These are phyloP conservation scores for Conistra vaccinii DNA, from an alignment of 2,888 invertebrate genomes.

Conservation along the genomic window DNA sequence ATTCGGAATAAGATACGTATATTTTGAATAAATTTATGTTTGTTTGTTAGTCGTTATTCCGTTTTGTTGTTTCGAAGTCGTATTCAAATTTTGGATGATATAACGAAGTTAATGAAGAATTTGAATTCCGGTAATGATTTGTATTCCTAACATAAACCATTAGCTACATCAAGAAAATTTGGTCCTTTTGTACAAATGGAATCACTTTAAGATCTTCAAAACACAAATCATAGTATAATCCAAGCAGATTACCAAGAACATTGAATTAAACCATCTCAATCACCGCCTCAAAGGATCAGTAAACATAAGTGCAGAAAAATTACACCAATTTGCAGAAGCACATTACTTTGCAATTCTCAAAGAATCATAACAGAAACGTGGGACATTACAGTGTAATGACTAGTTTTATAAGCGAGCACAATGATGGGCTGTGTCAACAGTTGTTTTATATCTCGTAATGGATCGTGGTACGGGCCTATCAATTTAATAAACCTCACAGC, in stretches of 20 bases:
- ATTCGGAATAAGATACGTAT: constrained; percentile 70
- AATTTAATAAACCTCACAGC: constrained; percentile 80
- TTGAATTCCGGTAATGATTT: constrained; percentile 50
- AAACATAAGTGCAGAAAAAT: constrained; percentile 48
- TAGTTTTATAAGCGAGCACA: constrained; percentile 60
- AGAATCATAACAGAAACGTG: constrained; percentile 47
- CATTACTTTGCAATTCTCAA: constrained; percentile 28
- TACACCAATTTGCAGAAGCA: constrained; percentile 52
- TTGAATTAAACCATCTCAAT: constrained; percentile 9
- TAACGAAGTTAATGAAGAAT: constrained; percentile 56
- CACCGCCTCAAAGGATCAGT: constrained; percentile 14
- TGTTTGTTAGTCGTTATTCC: constrained; percentile 67
- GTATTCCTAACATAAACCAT: constrained; percentile 19
- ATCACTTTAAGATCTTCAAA: neutral
- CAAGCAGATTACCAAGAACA: neutral
- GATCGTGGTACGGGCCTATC: constrained; percentile 79
- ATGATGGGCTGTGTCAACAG: constrained; percentile 77
- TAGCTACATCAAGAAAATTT: neutral
- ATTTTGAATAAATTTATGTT: constrained; percentile 75
- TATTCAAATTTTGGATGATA: constrained; percentile 64
- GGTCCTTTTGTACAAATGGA: constrained; percentile 12
- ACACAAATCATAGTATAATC: neutral
- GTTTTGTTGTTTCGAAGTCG: constrained; percentile 64
- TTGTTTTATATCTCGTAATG: constrained; percentile 79
- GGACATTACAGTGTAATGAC: constrained; percentile 59